Percentiles rank a stretch among this genome's conserved stretches.
These are phyloP conservation scores for Linnaemya vulpina DNA, from an alignment of 2,888 invertebrate species.

Conservation along the genomic window DNA sequence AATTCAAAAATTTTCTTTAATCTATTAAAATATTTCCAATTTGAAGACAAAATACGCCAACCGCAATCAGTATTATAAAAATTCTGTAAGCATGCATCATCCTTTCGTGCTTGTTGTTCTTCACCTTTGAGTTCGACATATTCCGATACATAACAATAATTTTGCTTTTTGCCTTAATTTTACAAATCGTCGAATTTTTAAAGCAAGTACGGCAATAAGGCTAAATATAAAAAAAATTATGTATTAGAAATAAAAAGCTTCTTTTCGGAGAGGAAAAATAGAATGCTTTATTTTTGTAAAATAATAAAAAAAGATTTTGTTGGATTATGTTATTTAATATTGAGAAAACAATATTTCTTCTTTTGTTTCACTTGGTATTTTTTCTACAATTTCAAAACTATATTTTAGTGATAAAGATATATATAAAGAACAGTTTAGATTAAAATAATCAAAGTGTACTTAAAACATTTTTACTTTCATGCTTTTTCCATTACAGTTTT, in stretches of 20 bases:
- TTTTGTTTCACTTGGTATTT: slow-evolving; percentile 26
- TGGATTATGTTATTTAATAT: slow-evolving; percentile 40
- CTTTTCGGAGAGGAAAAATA: slow-evolving; percentile 68
- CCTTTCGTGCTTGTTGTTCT: too few relatives aligned
- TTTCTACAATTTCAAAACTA: slow-evolving; percentile 23
- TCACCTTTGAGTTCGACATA: too few relatives aligned
- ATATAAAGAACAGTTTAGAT: slow-evolving; percentile 44
- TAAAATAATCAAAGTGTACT: slow-evolving; percentile 32
- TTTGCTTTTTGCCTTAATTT: too few relatives aligned
- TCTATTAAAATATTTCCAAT: too few relatives aligned
- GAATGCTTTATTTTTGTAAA: slow-evolving; percentile 67
- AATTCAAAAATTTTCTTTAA: too few relatives aligned
- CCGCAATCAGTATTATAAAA: too few relatives aligned
- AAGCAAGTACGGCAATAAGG: too few relatives aligned
- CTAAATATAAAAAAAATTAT: too few relatives aligned
- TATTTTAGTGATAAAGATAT: slow-evolving; percentile 21
- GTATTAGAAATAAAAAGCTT: slow-evolving; percentile 3
- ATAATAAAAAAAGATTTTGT: slow-evolving; percentile 67
- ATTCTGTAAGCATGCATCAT: too few relatives aligned
- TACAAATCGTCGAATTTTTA: too few relatives aligned
- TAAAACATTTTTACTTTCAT: slow-evolving; percentile 34
- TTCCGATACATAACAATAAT: too few relatives aligned
- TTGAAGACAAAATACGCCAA: too few relatives aligned
- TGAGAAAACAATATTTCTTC: slow-evolving; percentile 52
- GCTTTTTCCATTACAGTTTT: slow-evolving; percentile 38